Percentiles rank a stretch among this genome's conserved stretches.
Conservation (phyloP, 2,888 invertebrate species). For the Beris chalybata region DNA sequence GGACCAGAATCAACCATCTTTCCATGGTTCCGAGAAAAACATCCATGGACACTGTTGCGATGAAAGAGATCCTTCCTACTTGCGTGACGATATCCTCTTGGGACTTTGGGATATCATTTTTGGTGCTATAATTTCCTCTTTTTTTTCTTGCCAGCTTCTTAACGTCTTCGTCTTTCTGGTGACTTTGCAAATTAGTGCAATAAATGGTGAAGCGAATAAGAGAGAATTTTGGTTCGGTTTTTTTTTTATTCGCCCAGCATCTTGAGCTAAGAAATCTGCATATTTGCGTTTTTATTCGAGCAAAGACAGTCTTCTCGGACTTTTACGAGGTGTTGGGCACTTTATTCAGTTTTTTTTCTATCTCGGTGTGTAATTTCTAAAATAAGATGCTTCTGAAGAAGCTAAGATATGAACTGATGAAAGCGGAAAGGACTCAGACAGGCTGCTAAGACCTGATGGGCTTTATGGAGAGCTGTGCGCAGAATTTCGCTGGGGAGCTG, state of each 20-base stretch:
- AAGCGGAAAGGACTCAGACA: neutral
- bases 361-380: neutral
- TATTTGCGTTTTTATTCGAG: constrained; percentile 37
- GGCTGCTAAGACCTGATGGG: too few species aligned
- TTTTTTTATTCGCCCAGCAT: neutral
- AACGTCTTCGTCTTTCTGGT: constrained; percentile 28
- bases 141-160: constrained; percentile 24
- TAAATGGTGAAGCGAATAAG: constrained; percentile 29
- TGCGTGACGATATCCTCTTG: constrained; percentile 11
- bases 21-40: constrained; percentile 20
- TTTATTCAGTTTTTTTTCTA: constrained; percentile 4
- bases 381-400: neutral
- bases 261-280: constrained; percentile 26
- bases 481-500: too few species aligned
- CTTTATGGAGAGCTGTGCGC: too few species aligned
- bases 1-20: constrained; percentile 7
- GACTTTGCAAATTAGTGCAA: constrained; percentile 37
- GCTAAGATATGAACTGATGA: neutral
- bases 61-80: neutral
- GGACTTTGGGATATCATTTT: constrained; percentile 28
- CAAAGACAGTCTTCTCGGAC: constrained; percentile 5
- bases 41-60: neutral
- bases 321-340: constrained; percentile 33
- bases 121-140: constrained; percentile 11
- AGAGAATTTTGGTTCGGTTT: neutral